phyloP scores from a whole-genome alignment of 2,797 vertebrate genomes.

The Setipinna tenuifilis region DNA sequence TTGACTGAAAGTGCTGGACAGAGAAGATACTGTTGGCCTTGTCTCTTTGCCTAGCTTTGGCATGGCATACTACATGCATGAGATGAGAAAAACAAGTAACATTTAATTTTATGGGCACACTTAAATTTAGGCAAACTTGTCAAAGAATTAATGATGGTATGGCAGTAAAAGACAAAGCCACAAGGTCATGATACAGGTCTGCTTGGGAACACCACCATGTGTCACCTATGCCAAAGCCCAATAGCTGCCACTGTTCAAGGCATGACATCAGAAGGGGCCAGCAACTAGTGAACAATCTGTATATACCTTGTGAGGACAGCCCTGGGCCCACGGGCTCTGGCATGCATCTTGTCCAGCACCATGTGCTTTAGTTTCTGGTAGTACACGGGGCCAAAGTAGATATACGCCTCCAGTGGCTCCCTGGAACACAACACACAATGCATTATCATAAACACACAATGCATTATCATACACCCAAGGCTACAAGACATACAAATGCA shows the following conservation, averaged over 20 bases:
- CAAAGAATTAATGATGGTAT: too few relatives aligned
- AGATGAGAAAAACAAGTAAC: too few relatives aligned
- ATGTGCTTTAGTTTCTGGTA: slow-evolving; percentile 99
- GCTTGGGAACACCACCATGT: too few relatives aligned
- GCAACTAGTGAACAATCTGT: neutral
- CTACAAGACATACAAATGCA: neutral
- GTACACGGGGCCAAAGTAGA: slow-evolving; percentile 97
- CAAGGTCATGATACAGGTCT: too few relatives aligned
- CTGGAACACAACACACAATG: slow-evolving; percentile 63
- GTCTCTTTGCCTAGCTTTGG: too few relatives aligned
- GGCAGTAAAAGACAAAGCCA: too few relatives aligned
- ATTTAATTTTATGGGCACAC: too few relatives aligned
- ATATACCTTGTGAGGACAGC: slow-evolving; percentile 95
- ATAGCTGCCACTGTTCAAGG: neutral
- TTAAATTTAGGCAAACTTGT: too few relatives aligned
- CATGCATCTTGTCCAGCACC: slow-evolving; percentile 99
- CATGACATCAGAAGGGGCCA: neutral
- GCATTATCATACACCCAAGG: neutral
- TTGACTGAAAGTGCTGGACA: too few relatives aligned
- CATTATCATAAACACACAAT: neutral
- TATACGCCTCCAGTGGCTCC: slow-evolving; percentile 95
- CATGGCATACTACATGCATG: too few relatives aligned
- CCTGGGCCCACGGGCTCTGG: slow-evolving; percentile 92
- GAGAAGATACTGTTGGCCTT: too few relatives aligned
- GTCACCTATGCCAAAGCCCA: too few relatives aligned